Evolutionary conservation across 2,113 vertebrate species (phyloP).

Genomic region (Dendrocopos noguchii): DNA sequence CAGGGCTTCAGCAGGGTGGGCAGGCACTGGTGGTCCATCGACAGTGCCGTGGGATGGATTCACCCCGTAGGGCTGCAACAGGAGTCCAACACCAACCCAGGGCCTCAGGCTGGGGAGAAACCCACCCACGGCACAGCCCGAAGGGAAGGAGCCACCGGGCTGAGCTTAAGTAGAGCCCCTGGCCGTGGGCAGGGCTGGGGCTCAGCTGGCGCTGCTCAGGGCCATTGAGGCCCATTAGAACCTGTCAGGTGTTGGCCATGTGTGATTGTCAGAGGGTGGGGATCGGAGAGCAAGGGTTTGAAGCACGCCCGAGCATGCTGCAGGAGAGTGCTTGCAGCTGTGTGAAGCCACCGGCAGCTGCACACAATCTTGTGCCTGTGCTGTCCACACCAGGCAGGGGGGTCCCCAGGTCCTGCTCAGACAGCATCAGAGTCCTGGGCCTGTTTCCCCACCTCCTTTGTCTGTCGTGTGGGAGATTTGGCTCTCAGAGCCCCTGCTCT

Average conservation of each 20-base stretch:
- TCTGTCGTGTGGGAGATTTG: background rate
- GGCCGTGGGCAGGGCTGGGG: background rate
- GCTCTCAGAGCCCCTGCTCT: rapidly evolving
- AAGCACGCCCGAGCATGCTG: background rate
- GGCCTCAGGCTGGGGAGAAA: background rate
- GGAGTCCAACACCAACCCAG: too few relatives aligned
- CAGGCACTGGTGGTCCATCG: background rate
- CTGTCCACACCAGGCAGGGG: background rate
- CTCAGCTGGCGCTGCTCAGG: background rate
- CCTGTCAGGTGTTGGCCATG: rapidly evolving
- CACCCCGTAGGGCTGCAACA: too few relatives aligned
- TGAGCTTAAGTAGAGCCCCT: background rate
- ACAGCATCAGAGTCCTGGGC: background rate
- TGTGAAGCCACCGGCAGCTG: rapidly evolving
- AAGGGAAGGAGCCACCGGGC: background rate
- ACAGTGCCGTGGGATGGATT: background rate
- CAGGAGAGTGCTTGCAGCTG: background rate
- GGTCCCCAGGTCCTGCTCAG: background rate
- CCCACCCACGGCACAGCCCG: background rate
- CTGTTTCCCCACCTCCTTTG: background rate
- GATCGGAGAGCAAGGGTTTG: background rate
- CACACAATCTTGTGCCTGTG: rapidly evolving
- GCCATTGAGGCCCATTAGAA: background rate
- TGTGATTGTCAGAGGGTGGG: background rate
- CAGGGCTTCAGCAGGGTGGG: background rate